Evolutionary conservation across 2,888 invertebrate genomes (phyloP).

Genomic region (Papilio demoleus): DNA sequence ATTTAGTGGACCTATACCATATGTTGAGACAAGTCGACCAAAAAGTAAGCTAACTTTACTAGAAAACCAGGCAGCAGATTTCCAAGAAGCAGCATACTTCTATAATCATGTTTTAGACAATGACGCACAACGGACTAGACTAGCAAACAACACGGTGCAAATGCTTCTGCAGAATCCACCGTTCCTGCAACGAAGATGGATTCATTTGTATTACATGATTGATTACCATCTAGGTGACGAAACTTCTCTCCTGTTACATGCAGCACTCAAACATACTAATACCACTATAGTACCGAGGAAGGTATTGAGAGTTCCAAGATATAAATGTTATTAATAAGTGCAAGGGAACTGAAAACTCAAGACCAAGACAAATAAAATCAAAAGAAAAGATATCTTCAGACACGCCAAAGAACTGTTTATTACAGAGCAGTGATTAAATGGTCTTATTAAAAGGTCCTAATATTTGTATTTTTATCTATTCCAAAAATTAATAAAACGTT

Average conservation of each 20-base stretch:
- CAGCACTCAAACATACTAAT: not conserved
- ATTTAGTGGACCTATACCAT: constrained; percentile 91
- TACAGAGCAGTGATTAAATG: too few species aligned
- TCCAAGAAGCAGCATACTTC: constrained; percentile 87
- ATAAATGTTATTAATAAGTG: constrained; percentile 14
- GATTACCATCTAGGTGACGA: constrained; percentile 87
- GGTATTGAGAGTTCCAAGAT: constrained; percentile 22
- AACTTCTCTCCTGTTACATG: constrained; percentile 35
- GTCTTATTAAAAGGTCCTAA: too few species aligned
- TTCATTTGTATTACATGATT: constrained; percentile 90
- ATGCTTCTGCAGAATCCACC: constrained; percentile 45
- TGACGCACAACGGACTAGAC: constrained; percentile 46
- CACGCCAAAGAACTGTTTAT: too few species aligned
- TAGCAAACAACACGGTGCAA: constrained; percentile 47
- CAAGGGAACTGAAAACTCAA: not conserved
- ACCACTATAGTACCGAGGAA: not conserved
- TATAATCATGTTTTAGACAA: constrained; percentile 76
- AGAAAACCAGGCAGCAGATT: constrained; percentile 57
- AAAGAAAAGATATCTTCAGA: not conserved
- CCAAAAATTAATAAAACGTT: too few species aligned
- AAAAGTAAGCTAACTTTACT: constrained; percentile 51
- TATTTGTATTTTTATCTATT: too few species aligned
- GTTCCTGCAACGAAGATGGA: constrained; percentile 89
- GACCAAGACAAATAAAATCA: not conserved
- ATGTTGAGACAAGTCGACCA: constrained; percentile 71